phyloP scores from a whole-genome alignment of 2,797 vertebrate species.

The Danio tinwini region DNA sequence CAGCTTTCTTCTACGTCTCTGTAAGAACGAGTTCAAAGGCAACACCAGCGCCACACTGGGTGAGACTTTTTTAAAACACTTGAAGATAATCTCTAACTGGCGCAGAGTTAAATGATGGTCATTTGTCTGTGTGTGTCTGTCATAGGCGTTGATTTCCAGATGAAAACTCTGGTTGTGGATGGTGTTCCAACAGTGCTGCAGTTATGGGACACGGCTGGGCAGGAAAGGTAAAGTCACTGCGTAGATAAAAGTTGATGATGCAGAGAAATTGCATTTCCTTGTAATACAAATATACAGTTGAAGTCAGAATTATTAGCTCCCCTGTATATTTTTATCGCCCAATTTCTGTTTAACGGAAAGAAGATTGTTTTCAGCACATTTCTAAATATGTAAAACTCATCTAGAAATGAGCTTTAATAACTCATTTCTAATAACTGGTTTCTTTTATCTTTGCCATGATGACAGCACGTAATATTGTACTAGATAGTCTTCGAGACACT shows the following conservation, averaged over 20 bases:
- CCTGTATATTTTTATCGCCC: too few relatives aligned
- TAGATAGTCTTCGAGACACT: too few relatives aligned
- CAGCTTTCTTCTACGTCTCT: conserved; percentile 94
- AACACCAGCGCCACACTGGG: conserved; percentile 89
- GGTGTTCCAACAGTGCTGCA: conserved; percentile 90
- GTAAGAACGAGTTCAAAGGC: conserved; percentile 94
- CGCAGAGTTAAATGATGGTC: background rate
- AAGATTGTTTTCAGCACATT: too few relatives aligned
- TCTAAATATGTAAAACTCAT: too few relatives aligned
- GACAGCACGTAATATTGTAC: too few relatives aligned
- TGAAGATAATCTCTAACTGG: background rate
- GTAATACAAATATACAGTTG: too few relatives aligned
- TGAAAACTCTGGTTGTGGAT: conserved; percentile 93
- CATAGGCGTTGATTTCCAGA: conserved; percentile 95
- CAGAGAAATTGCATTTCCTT: too few relatives aligned
- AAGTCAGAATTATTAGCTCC: too few relatives aligned
- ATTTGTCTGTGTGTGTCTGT: background rate
- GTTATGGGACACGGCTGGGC: conserved; percentile 95
- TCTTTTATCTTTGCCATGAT: too few relatives aligned
- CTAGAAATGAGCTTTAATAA: too few relatives aligned
- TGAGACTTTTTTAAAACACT: conserved; percentile 65
- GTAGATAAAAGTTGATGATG: background rate
- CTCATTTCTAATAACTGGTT: too few relatives aligned
- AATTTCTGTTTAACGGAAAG: too few relatives aligned
- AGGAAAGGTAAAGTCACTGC: conserved; percentile 83